Evolutionary conservation across 2,797 vertebrate genomes (phyloP), one percentile per base, ranked within the genome.

Genomic region (Spatula versicolor): DNA sequence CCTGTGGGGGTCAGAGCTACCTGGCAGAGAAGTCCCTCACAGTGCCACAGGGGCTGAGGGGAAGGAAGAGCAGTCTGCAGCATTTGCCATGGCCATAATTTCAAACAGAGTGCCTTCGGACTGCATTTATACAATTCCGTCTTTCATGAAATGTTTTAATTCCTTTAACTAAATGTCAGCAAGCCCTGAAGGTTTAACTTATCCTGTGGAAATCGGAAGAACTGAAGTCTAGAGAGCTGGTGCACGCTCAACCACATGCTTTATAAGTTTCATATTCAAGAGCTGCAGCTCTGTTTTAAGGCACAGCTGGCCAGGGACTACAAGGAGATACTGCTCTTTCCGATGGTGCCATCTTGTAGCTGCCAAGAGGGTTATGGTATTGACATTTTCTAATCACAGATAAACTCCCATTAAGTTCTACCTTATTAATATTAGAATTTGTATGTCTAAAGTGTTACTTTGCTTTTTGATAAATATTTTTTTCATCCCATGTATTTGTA

Each of bases 81-180:
- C 71, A 14, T 97, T 97, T 96, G 78, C 86, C 92, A 95, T 95
- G 96, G 95, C 92, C 66, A 22, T 45, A 87, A 79, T 95, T 96
- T 96, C 96, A 95, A 97, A 94, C 93, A 82, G 77, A 90, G 41
- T 6, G 9, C 95, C 84, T 96, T 93, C 79, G 50, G 89, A 93
- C 81, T 72, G 86, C 94, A 89, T 97, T 97, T 95, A 92, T 90
- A 92, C 92, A 95, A 71, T 91, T 75, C 90, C 86, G 85, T 92
- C 95, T 97, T 96, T 97, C 96, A 95, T 95, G 83, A 95, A 75
- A 83, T 86, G 50, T 86, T 97, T 95, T 95, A 95, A 95, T 96
- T 97, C 97, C 93, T 97, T 92, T 94, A 94, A 95, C 81, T 88
- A 86, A 86, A 62, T 77, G 80, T 83, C 64, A 66, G 69, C 10